Evolutionary conservation across 2,888 invertebrate species (phyloP), one percentile per base, ranked within the genome.

Genomic region (Merodon equestris): DNA sequence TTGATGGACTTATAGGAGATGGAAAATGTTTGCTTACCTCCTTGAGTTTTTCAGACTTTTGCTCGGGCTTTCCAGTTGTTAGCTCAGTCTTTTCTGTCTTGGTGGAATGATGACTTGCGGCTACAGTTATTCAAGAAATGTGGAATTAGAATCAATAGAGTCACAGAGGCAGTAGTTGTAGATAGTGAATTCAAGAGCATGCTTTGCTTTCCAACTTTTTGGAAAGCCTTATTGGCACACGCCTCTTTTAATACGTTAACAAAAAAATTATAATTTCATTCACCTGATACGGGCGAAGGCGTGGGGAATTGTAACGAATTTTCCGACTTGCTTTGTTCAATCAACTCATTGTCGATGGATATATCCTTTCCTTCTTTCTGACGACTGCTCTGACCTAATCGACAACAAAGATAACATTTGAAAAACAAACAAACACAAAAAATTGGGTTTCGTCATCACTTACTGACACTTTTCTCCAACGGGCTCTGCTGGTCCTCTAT

Each of bases 51-150:
- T 85, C 85, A 0, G 83, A 67, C 19, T 81, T 82, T 12, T 63
- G 71, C 5, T 85, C 85, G 44, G 86, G 61, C 58, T 86, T 88
- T 1, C 84, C 84, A 1, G 84, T 73, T 1, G 83, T 67, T 10
- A 85, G 83, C 56, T 86, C 87, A 34, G 81, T 83, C 1, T 84
- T 83, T 75, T 84, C 86, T 14, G 83, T 82, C 66, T 85, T 86
- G 3, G 61, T 68, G 1, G 82, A 82, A n/a, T 81, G 82, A n/a
- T 82, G 83, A n/a, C 82, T 81, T 13, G 75, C 51, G n/a, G 66
- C 84, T 85, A 56, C 27, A 83, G 82, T 47, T 45, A 10, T 1
- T n/a, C n/a, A 45, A 71, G 13, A 51, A 18, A 57, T 17, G 34
- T 50, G 12, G 17, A 14, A 63, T 44, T 40, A 0, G n/a, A n/a